phyloP scores from a whole-genome alignment of 2,113 vertebrate genomes.

The Megaptera novaeangliae region DNA sequence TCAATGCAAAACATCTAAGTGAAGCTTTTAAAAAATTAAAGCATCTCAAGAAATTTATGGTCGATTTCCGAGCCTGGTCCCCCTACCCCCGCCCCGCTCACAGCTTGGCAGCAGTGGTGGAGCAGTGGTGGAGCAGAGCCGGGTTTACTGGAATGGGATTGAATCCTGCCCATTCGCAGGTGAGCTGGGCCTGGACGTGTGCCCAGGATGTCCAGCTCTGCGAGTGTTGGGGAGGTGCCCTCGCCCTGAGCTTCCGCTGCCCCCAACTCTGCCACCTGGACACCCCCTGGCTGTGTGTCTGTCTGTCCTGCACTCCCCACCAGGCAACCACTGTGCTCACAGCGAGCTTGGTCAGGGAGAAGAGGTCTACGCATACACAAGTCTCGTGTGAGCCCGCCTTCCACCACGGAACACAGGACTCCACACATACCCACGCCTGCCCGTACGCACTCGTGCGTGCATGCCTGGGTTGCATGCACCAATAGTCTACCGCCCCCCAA shows the following conservation, averaged over 20 bases:
- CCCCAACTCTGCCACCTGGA: neutral
- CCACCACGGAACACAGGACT: neutral
- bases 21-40: slow-evolving; percentile 79
- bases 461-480: rapidly evolving
- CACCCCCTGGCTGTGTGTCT: neutral
- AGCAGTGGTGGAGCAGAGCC: neutral
- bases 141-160: neutral
- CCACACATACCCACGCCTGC: neutral
- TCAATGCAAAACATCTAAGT: slow-evolving; percentile 65
- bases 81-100: neutral
- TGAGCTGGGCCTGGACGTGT: neutral
- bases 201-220: neutral
- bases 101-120: rapidly evolving
- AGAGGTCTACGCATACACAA: no score
- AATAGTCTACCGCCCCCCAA: rapidly evolving
- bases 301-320: neutral
- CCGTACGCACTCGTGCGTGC: neutral
- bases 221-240: neutral
- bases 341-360: neutral
- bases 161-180: neutral
- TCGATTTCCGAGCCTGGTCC: slow-evolving; percentile 20
- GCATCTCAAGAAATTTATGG: slow-evolving; percentile 72
- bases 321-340: neutral
- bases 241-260: neutral
- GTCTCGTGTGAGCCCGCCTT: neutral